Evolutionary conservation across 2,888 invertebrate genomes (phyloP), one percentile per base, ranked within the genome.

Genomic region (Tipula lateralis): DNA sequence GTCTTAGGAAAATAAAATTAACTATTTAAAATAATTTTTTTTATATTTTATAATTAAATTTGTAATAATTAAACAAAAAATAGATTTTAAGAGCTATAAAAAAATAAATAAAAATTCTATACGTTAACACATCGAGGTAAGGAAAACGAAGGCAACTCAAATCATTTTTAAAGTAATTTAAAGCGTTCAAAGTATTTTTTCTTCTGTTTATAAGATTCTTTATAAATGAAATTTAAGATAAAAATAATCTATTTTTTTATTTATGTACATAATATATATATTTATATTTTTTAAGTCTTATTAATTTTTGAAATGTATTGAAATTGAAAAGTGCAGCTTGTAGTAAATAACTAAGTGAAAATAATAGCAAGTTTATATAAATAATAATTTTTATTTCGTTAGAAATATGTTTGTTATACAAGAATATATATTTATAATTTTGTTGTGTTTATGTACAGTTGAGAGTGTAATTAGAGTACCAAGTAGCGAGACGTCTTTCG

Each of bases 271-370:
- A 66, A 4, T 24, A 66, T 44, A 44, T 44, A 44, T 44, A n/a
- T n/a, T 12, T 36, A 36, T 50, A 50, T 66, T 66, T 66, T 66
- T 66, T 66, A 66, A 24, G 19, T 66, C 66, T 24, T 19, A 66
- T 66, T 66, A 66, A 66, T 66, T 66, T 66, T 66, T 19, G 66
- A 24, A 66, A 66, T 66, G 24, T 66, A 66, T 66, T 66, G 66
- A 66, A 66, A 66, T 66, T 66, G 24, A 66, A 66, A 66, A 24
- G 66, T 66, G 66, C 66, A 66, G 66, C 66, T 66, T 66, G 66
- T 66, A 44, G 44, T 44, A 16, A 66, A 66, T 1, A 24, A 66
- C 19, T 44, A 24, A 66, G 24, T 66, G 24, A 66, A 7, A 66
- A 66, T 44, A 44, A 44, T 13, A n/a, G n/a, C n/a, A 44, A n/a